Evolutionary conservation across 2,888 invertebrate species (phyloP).

Genomic region (Tiphia femorata): DNA sequence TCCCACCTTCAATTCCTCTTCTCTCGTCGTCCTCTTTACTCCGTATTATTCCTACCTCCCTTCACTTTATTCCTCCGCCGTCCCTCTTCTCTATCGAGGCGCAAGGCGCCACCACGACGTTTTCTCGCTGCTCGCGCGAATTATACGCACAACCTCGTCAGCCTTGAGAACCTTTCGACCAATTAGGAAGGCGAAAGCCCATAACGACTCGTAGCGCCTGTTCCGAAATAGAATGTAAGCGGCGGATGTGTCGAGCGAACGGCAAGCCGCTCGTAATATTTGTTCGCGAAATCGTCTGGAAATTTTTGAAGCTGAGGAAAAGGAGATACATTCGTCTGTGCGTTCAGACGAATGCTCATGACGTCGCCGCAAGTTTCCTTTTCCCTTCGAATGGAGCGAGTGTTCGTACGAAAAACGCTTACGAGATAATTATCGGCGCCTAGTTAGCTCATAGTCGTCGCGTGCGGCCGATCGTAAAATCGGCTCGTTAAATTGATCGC

Average conservation of each 20-base stretch:
- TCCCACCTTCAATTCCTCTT: no score
- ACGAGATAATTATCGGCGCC: background rate
- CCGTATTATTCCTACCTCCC: no score
- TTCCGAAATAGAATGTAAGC: conserved; percentile 32
- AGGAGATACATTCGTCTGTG: background rate
- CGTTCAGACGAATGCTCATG: no score
- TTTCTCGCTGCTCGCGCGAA: background rate
- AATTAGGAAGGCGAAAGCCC: conserved; percentile 15
- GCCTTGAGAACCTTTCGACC: conserved; percentile 31
- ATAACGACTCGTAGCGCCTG: background rate
- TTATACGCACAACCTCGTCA: conserved; percentile 10
- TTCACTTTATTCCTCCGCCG: no score
- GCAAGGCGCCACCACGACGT: no score
- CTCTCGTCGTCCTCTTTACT: no score
- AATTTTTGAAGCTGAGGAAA: background rate
- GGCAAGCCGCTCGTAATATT: conserved; percentile 35
- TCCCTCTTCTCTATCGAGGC: no score
- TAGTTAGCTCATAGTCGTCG: background rate
- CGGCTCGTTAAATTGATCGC: conserved; percentile 18
- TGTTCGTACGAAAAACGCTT: background rate
- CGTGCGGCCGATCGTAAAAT: conserved; percentile 15
- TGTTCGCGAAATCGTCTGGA: conserved; percentile 23
- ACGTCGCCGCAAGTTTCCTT: background rate
- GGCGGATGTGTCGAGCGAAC: conserved; percentile 34
- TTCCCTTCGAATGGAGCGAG: background rate